Conservation (phyloP, 2,113 vertebrate genomes). For the Pelusios castaneus region DNA sequence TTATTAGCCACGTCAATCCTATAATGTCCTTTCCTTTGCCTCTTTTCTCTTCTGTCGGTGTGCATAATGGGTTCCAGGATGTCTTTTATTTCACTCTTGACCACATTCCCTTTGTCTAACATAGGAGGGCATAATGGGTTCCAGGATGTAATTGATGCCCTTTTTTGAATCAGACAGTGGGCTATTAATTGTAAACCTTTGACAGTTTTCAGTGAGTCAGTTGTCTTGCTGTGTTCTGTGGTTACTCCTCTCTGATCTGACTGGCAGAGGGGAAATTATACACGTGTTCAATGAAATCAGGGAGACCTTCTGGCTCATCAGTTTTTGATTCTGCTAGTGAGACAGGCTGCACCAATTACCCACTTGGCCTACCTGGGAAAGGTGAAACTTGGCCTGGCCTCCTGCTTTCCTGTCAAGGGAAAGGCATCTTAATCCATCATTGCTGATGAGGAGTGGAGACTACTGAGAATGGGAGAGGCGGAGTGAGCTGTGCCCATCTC, state of each 20-base stretch:
- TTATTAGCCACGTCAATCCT: slow-evolving; percentile 81
- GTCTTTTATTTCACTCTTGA: slow-evolving; percentile 81
- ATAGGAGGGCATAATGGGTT: slow-evolving; percentile 76
- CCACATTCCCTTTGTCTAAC: slow-evolving; percentile 77
- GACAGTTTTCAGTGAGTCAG: slow-evolving; percentile 48
- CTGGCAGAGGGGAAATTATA: not conserved
- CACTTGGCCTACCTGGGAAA: not conserved
- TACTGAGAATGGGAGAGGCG: not conserved
- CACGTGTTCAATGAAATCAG: not conserved
- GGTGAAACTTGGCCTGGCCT: not conserved
- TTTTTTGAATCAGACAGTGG: slow-evolving; percentile 69
- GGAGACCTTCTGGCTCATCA: not conserved
- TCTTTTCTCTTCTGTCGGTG: slow-evolving; percentile 70
- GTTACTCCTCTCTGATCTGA: not conserved
- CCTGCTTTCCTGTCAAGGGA: not conserved
- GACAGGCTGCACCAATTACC: not conserved
- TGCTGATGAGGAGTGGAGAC: not conserved
- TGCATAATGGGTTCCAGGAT: slow-evolving; percentile 80
- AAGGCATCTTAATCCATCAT: not conserved
- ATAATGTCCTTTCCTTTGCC: slow-evolving; percentile 75
- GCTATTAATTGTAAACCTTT: slow-evolving; percentile 57
- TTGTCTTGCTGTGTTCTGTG: slow-evolving; percentile 22
- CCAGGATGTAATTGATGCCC: slow-evolving; percentile 77
- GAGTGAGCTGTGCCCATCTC: too few relatives aligned
- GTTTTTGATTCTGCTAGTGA: not conserved